These are phyloP conservation scores for Salminus brasiliensis DNA, from an alignment of 2,113 vertebrate species.

Conservation along the genomic window DNA sequence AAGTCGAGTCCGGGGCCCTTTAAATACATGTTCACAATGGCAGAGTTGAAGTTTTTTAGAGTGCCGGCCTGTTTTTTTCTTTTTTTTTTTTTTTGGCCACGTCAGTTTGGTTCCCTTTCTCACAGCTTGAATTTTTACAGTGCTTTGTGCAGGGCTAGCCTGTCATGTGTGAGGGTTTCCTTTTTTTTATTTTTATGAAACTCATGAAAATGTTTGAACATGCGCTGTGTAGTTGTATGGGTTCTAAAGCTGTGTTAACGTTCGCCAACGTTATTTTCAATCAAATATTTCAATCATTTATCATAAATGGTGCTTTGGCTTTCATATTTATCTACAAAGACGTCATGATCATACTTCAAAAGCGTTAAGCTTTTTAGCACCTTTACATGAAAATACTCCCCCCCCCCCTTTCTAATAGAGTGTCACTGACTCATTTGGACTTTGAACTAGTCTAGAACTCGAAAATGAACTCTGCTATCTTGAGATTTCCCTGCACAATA, in stretches of 20 bases:
- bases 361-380: not conserved
- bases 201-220: not conserved
- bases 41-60: slow-evolving; percentile 1
- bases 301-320: not conserved
- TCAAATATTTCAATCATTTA: not conserved
- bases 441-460: not conserved
- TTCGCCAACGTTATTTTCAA: slow-evolving; percentile 16
- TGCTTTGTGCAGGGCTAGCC: not conserved
- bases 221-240: not conserved
- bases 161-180: not conserved
- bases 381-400: not conserved
- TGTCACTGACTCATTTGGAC: not conserved
- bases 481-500: not conserved
- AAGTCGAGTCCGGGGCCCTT: not conserved
- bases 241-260: slow-evolving; percentile 2
- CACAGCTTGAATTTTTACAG: not conserved
- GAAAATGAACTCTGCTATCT: not conserved
- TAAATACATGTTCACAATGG: slow-evolving; percentile 30
- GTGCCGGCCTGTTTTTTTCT: not conserved
- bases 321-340: slow-evolving; percentile 15
- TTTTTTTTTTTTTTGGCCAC: not conserved
- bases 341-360: not conserved
- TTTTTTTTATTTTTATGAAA: not conserved
- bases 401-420: too few relatives aligned
- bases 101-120: not conserved